Evolutionary conservation across 2,113 vertebrate genomes (phyloP), one percentile per base, ranked within the genome.

Genomic region (Gobiocypris rarus): DNA sequence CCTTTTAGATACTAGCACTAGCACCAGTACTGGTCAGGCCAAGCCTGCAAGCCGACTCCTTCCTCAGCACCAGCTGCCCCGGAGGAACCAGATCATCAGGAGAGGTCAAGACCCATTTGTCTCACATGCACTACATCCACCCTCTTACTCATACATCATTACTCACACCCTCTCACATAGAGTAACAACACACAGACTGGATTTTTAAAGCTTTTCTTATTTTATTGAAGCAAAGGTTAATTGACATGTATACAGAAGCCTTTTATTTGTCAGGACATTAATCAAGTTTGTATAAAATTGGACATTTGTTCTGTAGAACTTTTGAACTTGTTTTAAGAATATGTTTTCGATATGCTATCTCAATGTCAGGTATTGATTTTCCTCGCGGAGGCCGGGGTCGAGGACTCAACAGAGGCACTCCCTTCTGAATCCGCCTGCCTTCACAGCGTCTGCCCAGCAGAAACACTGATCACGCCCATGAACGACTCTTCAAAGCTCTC

Each of bases 1-100:
- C 58, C 26, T 84, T 67, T 4, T 76, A 99, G 97, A 98, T 89
- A 96, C 94, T 0, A 96, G 96, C n/a, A 74, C 43, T 91, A 96
- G 96, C 92, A 96, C 93, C 54, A 94, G 86, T 38, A 59, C 83
- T 41, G 91, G 90, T 80, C 96, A 95, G 58, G 93, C 94, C 3
- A 96, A 95, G 88, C 92, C 94, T 0, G 92, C 90, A 77, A 73
- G 83, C 28, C 95, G 1, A 91, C 73, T 86, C 10, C 22, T 95
- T 6, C 91, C 93, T 86, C 96, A 96, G 87, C 91, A 93, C 11
- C 95, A 95, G 3, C 93, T 85, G 41, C 1, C 91, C 1, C 82
- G 86, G 81, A 94, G 97, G 90, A 48, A 65, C 94, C 81, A 79
- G 63, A 93, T 98, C 91, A 96, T 89, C 84, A 92, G 92, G 58